phyloP scores from a whole-genome alignment of 2,797 vertebrate genomes.

The Sebastes diploproa region DNA sequence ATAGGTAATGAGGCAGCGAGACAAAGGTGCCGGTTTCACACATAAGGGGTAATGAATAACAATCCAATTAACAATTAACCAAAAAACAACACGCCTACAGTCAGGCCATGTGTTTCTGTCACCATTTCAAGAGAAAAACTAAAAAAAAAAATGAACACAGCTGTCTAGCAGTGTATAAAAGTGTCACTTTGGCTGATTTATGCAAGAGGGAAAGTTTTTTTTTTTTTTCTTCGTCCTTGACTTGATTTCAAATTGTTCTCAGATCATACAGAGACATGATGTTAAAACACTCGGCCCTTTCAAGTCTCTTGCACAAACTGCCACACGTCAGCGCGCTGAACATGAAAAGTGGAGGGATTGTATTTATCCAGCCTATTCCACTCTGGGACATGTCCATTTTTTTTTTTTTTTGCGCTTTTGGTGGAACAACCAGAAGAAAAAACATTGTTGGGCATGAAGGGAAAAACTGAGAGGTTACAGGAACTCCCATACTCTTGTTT shows the following conservation, averaged over 20 bases:
- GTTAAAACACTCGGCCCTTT: conserved; percentile 74
- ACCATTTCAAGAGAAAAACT: background rate
- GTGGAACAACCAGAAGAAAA: conserved; percentile 29
- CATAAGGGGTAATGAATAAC: conserved; percentile 60
- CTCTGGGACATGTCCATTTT: conserved; percentile 31
- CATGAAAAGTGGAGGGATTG: conserved; percentile 61
- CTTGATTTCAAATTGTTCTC: conserved; percentile 73
- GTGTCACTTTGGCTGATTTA: conserved; percentile 72
- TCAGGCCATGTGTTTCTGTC: conserved; percentile 24
- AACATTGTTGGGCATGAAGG: conserved; percentile 10
- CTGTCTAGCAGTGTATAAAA: conserved; percentile 19
- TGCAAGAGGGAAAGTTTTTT: conserved; percentile 35
- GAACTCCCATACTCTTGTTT: background rate
- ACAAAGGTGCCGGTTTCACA: conserved; percentile 64
- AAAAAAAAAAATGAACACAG: background rate
- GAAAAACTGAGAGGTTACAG: background rate
- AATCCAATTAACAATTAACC: conserved; percentile 70
- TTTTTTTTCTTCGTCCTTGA: background rate
- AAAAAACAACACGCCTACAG: conserved; percentile 54
- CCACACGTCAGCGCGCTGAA: conserved; percentile 52
- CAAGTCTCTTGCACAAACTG: conserved; percentile 55
- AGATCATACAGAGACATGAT: conserved; percentile 60
- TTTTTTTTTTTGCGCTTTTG: conserved; percentile 4
- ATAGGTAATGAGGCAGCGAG: conserved; percentile 53
- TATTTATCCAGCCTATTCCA: conserved; percentile 69